Evolutionary conservation across 2,888 invertebrate genomes (phyloP), one percentile per base, ranked within the genome.

Genomic region (Bellardia pandia): DNA sequence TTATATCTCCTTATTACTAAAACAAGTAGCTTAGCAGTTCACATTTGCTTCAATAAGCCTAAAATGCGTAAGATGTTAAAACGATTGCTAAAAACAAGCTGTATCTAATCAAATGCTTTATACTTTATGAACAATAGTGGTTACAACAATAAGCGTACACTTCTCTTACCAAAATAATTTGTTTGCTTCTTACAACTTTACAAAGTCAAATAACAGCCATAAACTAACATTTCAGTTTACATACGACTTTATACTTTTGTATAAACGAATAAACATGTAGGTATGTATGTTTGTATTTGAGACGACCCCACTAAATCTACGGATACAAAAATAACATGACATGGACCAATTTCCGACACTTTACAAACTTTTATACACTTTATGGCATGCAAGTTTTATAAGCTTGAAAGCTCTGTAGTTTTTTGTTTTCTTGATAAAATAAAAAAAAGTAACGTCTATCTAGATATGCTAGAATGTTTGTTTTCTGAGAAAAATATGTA

Each of bases 311-410:
- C 68, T 74, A 68, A 82, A 68, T 71, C 77, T 83, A 71, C 76
- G 76, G 77, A 83, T 72, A 77, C 71, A 40, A 77, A 77, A 77
- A 71, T 72, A 77, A 83, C 83, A 83, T 83, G 83, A 83, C 77
- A 83, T 77, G 72, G 83, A 77, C 76, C 83, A 83, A 77, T 83
- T 83, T 77, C 83, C 83, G 83, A 77, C 77, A 83, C 83, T 83
- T 83, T 77, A 72, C 76, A 64, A 83, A 72, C 83, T 77, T 83
- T 83, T 77, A 64, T 56, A 83, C 71, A 77, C 71, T 83, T 56
- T 58, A 56, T 72, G 53, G 72, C 48, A 64, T 64, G 62, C 62
- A 64, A 64, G 62, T 64, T 40, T n/a, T 64, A n/a, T 64, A 64
- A 40, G 62, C 62, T 40, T 64, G 62, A 64, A 37, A 64, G 37